A percentile compares a stretch with the other conserved stretches of the same genome.
phyloP scores from a whole-genome alignment of 2,113 vertebrate genomes.

The Dipodomys spectabilis region DNA sequence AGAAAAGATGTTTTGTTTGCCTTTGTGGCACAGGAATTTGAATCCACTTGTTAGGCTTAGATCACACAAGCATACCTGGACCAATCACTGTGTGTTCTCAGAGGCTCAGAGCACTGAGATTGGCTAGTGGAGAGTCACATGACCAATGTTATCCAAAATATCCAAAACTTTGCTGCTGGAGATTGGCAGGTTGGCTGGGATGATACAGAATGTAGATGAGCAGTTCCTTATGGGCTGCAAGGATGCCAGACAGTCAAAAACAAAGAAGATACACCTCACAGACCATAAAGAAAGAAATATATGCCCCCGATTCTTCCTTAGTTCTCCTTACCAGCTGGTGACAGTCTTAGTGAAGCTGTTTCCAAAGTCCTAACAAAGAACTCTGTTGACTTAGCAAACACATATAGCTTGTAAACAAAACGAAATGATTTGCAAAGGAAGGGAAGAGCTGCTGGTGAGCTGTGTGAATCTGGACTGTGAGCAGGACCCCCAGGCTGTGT shows the following conservation, averaged over 20 bases:
- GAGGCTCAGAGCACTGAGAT: not conserved
- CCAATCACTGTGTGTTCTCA: not conserved
- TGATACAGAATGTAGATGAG: not conserved
- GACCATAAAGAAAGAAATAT: not conserved
- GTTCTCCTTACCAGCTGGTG: not conserved
- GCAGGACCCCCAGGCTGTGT: not conserved
- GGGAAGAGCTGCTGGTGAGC: not conserved
- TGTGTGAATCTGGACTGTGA: not conserved
- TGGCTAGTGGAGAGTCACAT: not conserved
- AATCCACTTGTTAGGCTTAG: not conserved
- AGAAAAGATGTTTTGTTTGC: not conserved
- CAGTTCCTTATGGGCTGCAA: not conserved
- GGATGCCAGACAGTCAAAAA: not conserved
- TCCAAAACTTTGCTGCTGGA: not conserved
- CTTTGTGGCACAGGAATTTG: too few species aligned
- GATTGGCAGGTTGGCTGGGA: not conserved
- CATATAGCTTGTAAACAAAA: not conserved
- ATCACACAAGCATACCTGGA: not conserved
- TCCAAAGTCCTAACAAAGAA: not conserved
- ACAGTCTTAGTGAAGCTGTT: not conserved
- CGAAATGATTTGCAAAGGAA: not conserved
- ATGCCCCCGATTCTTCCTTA: not conserved
- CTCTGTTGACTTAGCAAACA: not conserved
- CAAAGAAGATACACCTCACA: not conserved
- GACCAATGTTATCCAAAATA: not conserved